Conservation (phyloP, 2,113 vertebrate species). For the Nesogale talazaci region DNA sequence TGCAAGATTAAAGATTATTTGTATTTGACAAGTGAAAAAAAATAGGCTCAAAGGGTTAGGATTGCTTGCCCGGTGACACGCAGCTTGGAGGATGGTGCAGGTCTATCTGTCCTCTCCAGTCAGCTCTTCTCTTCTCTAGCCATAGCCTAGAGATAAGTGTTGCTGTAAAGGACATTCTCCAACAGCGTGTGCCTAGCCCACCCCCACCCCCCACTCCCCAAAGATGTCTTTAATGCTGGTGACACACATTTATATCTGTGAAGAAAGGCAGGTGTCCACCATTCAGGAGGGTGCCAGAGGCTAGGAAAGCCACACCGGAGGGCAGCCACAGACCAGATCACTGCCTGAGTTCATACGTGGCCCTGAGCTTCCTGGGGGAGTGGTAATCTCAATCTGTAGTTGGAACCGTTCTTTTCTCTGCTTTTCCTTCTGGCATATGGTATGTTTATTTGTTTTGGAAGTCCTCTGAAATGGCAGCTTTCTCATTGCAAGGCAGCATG, state of each 20-base stretch:
- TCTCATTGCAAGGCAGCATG: constrained; percentile 72
- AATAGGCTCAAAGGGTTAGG: neutral
- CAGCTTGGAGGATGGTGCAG: neutral
- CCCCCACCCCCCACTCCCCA: neutral
- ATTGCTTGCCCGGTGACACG: neutral
- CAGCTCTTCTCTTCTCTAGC: neutral
- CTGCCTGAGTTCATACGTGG: neutral
- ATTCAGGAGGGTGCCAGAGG: neutral
- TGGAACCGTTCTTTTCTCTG: constrained; percentile 64
- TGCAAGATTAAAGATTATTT: neutral
- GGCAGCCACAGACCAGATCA: neutral
- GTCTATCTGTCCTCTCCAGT: neutral
- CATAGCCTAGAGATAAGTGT: neutral
- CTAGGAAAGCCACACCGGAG: neutral
- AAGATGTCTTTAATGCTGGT: neutral
- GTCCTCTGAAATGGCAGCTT: constrained; percentile 82
- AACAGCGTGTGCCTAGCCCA: too few species aligned
- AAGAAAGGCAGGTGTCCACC: neutral
- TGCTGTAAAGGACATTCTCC: neutral
- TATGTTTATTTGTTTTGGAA: constrained; percentile 83
- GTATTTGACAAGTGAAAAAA: neutral
- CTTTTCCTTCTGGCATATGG: constrained; percentile 81
- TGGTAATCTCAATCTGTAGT: constrained; percentile 68
- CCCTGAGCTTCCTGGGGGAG: constrained; percentile 65
- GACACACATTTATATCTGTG: neutral